Evolutionary conservation across 2,797 vertebrate species (phyloP), one percentile per base, ranked within the genome.

Genomic region (Urophycis tenuis): DNA sequence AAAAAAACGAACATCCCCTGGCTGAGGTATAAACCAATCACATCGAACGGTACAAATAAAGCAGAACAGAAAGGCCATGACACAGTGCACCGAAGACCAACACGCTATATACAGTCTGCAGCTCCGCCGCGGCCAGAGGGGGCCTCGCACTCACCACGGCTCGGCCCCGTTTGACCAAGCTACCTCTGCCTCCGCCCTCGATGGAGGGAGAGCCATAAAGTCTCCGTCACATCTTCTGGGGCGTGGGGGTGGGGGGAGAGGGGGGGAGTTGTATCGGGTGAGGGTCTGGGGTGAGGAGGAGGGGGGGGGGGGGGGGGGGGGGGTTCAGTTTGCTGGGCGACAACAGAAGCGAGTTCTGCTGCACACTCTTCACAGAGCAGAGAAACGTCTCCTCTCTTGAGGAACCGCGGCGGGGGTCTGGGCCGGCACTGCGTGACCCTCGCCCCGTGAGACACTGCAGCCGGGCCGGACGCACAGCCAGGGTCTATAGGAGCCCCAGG

Each of bases 21-120:
- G 86, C 88, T 93, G 94, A 96, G 92, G 93, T 94, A 93, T 92
- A 92, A 93, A 94, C 94, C 87, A 88, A 88, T 88, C 85, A 91
- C 89, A 92, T 82, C 82, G 84, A 91, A 90, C 87, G 83, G 81
- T 84, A 92, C 67, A 89, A 84, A 60, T 6, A 60, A 64, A 64
- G 8, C 10, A 29, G 29, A 64, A 29, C 53, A 9, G 87, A 89
- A 92, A 85, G 89, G 85, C 85, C 91, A 91, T 94, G 89, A 93
- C 93, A 93, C 91, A 84, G 87, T 95, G 82, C 90, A 86, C 87
- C 90, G 89, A 94, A 94, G 83, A 92, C 84, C 88, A 93, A 92
- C 85, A 93, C 87, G 90, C 91, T 94, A 94, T 93, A 87, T 93
- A 93, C 93, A 94, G 83, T 90, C 85, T 85, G 83, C 80, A 84